phyloP scores from a whole-genome alignment of 1,140 invertebrate genomes.

The silkworm (Bombyx mori) region DNA sequence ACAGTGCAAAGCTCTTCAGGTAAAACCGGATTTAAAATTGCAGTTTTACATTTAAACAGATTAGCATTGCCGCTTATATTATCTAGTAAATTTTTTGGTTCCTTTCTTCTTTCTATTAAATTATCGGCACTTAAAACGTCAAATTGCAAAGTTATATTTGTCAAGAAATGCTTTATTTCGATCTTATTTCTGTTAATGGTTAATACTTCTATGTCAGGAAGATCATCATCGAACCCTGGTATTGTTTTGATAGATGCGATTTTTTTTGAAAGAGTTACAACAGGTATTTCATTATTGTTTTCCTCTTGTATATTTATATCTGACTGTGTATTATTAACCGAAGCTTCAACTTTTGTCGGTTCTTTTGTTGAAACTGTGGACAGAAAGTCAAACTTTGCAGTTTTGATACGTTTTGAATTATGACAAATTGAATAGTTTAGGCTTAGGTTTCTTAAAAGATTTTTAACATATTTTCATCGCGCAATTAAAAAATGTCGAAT shows the following conservation, averaged over 20 bases:
- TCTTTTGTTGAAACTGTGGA: too few relatives aligned
- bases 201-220: slow-evolving; percentile 39
- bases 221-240: slow-evolving; percentile 38
- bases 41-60: slow-evolving; percentile 44
- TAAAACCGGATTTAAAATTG: slow-evolving; percentile 39
- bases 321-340: too few relatives aligned
- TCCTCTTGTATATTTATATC: too few relatives aligned
- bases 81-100: slow-evolving; percentile 19
- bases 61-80: slow-evolving; percentile 29
- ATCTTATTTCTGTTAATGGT: slow-evolving; percentile 40
- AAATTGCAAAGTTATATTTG: slow-evolving; percentile 49
- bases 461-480: not conserved
- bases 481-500: too few relatives aligned
- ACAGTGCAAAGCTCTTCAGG: slow-evolving; percentile 52
- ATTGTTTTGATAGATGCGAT: slow-evolving; percentile 14
- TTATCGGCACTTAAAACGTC: slow-evolving; percentile 31
- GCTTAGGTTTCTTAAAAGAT: not conserved
- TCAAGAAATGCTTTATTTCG: slow-evolving; percentile 40
- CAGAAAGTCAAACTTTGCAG: too few relatives aligned
- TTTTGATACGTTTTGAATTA: not conserved
- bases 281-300: too few relatives aligned
- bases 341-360: too few relatives aligned
- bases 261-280: not conserved
- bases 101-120: slow-evolving; percentile 5
- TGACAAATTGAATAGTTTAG: not conserved